phyloP scores from a whole-genome alignment of 2,113 vertebrate species.

The Antigone vipio region DNA sequence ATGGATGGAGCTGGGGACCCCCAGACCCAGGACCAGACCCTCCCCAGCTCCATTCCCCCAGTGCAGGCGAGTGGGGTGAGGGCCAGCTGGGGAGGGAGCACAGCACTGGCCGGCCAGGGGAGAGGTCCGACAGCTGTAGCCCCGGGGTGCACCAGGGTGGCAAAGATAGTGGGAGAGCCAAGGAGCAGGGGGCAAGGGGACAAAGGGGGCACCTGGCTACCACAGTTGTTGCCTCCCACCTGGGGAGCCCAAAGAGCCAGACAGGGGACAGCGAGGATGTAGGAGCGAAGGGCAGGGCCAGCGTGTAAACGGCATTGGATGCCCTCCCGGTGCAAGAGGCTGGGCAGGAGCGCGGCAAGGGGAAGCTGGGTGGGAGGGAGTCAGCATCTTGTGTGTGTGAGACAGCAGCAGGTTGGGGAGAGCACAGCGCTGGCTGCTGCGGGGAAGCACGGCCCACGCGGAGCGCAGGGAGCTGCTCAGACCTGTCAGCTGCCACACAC shows the following conservation, averaged over 20 bases:
- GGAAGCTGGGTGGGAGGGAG: neutral
- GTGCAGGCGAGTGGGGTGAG: fast-evolving
- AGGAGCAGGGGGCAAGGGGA: neutral
- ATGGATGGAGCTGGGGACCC: neutral
- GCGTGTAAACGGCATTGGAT: fast-evolving
- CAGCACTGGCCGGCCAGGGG: neutral
- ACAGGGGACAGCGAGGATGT: fast-evolving
- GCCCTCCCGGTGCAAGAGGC: fast-evolving
- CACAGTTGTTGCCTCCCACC: neutral
- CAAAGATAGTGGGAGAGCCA: neutral
- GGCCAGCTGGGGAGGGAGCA: neutral
- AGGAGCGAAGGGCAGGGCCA: neutral
- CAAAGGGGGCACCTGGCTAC: neutral
- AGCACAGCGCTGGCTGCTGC: fast-evolving
- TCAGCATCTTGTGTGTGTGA: constrained; percentile 38
- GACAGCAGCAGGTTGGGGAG: neutral
- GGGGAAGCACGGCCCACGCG: neutral
- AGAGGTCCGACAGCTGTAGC: fast-evolving
- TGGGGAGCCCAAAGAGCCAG: neutral
- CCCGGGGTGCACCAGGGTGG: too few relatives aligned
- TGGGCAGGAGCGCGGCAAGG: neutral
- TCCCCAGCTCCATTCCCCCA: neutral
- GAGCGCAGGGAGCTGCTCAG: neutral
- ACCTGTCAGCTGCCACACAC: too few relatives aligned
- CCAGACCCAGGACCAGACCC: fast-evolving